Evolutionary conservation across 2,113 vertebrate species (phyloP), one percentile per base, ranked within the genome.

Genomic region (Rhizomys pruinosus): DNA sequence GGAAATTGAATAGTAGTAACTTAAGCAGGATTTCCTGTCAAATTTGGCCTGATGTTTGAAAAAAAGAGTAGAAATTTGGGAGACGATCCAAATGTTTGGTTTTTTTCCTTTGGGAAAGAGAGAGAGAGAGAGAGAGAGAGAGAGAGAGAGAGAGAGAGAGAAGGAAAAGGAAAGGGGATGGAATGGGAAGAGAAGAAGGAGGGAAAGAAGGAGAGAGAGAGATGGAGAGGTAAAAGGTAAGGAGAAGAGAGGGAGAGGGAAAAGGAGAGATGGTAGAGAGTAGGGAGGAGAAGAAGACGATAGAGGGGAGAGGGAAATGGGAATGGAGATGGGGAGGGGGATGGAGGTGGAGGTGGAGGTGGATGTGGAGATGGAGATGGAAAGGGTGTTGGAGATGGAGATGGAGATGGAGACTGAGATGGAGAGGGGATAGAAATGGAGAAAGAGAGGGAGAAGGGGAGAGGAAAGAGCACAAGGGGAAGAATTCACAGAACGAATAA

Each of bases 1-100:
- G 93, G 66, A 84, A 71, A 29, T 37, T 80, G 61, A 81, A 85
- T 13, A 52, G 57, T 76, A 81, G 57, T 76, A 81, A 93, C 55
- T 85, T 68, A 44, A 85, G 57, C 19, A 71, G 20, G 17, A 84
- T 84, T 94, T 89, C 87, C 84, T 89, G 17, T 91, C 66, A 89
- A 91, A 84, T 73, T 73, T 92, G 77, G 61, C 74, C 61, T 68
- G 47, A 34, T 69, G 69, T 63, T 94, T 94, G 52, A 69, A 20
- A 77, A 7, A 93, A 94, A 89, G 34, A 84, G 84, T 29, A 91
- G 71, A 59, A 19, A 61, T 69, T 73, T 69, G 39, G 63, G 68
- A 84, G 42, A 92, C 81, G 47, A 78, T 19, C 81, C 34, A 79
- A 71, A 84, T 76, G 42, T 85, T 42, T n/a, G 44, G 9, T 42